Evolutionary conservation across 2,888 invertebrate species (phyloP).

Genomic region (Rhogogaster chlorosoma): DNA sequence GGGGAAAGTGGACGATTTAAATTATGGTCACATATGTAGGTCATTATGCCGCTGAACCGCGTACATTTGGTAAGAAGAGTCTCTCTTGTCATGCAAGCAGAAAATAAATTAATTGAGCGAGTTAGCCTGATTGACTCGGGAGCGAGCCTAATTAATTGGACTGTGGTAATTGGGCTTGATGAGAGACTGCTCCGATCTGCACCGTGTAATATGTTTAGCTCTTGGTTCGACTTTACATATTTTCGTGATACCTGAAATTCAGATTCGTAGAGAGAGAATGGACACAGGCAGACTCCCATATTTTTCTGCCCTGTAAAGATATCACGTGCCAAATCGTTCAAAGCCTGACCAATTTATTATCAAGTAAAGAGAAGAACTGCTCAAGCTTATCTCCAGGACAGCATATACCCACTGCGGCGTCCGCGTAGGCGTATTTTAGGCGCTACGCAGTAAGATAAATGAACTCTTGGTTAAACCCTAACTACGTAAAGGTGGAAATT

Average conservation of each 20-base stretch:
- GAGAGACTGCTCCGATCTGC: constrained; percentile 12
- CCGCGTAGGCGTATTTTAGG: constrained; percentile 9
- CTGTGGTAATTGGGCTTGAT: constrained; percentile 32
- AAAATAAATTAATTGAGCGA: constrained; percentile 53
- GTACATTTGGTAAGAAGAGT: constrained; percentile 29
- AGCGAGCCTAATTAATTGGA: constrained; percentile 38
- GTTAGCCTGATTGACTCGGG: constrained; percentile 43
- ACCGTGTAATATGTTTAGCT: not conserved
- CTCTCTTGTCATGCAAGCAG: constrained; percentile 31
- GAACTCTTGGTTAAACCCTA: not conserved
- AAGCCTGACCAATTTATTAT: not conserved
- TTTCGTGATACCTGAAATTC: not conserved
- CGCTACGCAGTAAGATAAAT: constrained; percentile 4
- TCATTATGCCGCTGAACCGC: constrained; percentile 37
- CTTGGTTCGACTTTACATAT: not conserved
- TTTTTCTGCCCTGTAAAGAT: not conserved
- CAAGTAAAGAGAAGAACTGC: not conserved
- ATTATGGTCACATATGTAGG: not conserved
- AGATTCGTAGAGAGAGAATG: not conserved
- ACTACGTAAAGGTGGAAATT: not conserved
- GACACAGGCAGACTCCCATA: not conserved
- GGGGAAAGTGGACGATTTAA: not conserved
- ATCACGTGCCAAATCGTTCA: not conserved
- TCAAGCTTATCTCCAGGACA: not conserved
- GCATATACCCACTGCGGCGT: not conserved